Evolutionary conservation across 2,797 vertebrate genomes (phyloP).

Genomic region (Gallinago stenura): DNA sequence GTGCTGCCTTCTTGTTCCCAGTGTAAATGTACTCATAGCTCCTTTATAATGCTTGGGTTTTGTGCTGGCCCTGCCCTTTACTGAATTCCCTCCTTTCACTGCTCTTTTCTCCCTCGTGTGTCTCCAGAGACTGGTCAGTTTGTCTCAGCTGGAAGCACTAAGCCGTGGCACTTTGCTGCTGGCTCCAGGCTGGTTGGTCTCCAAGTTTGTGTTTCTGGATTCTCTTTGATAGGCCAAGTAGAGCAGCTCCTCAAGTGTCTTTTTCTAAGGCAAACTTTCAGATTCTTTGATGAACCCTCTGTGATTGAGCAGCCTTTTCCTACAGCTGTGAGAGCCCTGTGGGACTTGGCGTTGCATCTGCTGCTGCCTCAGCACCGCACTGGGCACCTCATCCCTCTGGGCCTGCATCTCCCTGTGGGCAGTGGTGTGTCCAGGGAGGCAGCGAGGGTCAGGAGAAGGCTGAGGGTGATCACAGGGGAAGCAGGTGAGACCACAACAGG

Average conservation of each 20-base stretch:
- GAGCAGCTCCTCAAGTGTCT: background rate
- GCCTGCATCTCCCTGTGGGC: background rate
- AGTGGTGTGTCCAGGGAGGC: background rate
- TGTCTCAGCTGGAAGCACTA: background rate
- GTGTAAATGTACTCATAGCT: fast-evolving
- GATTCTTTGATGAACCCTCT: background rate
- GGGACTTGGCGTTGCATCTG: background rate
- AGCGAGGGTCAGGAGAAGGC: background rate
- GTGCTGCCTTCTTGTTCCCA: background rate
- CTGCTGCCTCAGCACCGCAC: background rate
- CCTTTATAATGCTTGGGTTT: background rate
- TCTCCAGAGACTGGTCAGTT: background rate
- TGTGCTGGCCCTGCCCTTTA: background rate
- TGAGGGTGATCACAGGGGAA: background rate
- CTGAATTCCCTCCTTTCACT: background rate
- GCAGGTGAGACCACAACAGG: background rate
- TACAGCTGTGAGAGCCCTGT: background rate
- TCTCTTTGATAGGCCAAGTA: background rate
- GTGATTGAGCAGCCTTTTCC: background rate
- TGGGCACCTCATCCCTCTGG: background rate
- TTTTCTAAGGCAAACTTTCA: background rate
- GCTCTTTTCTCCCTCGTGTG: background rate
- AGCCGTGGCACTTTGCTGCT: background rate
- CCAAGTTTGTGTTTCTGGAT: background rate
- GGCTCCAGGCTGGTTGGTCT: background rate